Conservation (phyloP, 1,140 invertebrate species). For the Micrasema minimum region DNA sequence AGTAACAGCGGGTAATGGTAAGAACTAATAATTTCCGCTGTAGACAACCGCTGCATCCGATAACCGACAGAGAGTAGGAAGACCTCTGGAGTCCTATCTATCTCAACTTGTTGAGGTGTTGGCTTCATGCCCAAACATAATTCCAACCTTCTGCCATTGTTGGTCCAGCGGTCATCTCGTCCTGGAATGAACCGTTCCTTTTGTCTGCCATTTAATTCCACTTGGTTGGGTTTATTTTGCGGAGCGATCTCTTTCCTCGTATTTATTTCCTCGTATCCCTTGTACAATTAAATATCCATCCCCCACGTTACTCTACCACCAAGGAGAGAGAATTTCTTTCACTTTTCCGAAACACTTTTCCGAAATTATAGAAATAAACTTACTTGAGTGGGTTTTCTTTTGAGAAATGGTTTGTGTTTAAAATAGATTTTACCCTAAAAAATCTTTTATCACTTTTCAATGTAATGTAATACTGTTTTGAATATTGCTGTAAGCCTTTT, state of each 20-base stretch:
- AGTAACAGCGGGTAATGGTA: constrained; percentile 7
- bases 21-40: constrained; percentile 43
- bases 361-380: neutral
- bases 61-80: constrained; percentile 12
- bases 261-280: neutral
- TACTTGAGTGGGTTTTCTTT: too few relatives aligned
- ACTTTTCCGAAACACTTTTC: neutral
- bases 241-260: neutral
- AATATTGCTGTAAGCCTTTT: too few relatives aligned
- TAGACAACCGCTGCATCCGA: constrained; percentile 32
- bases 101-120: constrained; percentile 47
- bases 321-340: neutral
- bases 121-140: constrained; percentile 31
- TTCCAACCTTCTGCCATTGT: constrained; percentile 15
- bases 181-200: constrained; percentile 24
- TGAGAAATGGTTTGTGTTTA: too few relatives aligned
- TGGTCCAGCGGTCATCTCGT: constrained; percentile 19
- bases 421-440: too few relatives aligned
- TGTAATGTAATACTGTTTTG: too few relatives aligned
- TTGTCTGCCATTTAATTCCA: constrained; percentile 5
- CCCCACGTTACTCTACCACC: neutral
- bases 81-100: constrained; percentile 20
- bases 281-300: too few relatives aligned
- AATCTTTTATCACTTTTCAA: too few relatives aligned
- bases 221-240: constrained; percentile 12